Percentiles rank a stretch among this genome's conserved stretches.
These are phyloP conservation scores for Leucoraja erinaceus DNA, from an alignment of 2,113 vertebrate genomes.

Conservation along the genomic window DNA sequence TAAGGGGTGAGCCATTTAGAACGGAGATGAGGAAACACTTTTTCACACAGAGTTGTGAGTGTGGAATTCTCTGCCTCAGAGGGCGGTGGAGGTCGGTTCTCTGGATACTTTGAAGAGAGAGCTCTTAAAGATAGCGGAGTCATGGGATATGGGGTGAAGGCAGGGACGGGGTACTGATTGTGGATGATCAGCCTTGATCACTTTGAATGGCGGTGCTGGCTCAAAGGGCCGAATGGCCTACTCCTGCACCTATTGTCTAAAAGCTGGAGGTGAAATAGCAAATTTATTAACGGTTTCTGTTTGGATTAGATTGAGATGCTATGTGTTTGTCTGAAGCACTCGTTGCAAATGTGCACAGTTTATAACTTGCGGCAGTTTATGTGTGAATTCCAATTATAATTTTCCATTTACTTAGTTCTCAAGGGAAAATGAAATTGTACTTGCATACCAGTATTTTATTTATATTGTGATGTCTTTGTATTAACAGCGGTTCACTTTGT, in stretches of 20 bases:
- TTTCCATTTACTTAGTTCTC: neutral
- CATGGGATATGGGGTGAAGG: too few relatives aligned
- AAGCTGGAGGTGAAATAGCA: neutral
- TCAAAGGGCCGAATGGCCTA: too few relatives aligned
- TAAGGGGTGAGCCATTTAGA: too few relatives aligned
- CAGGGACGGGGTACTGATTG: too few relatives aligned
- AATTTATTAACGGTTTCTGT: neutral
- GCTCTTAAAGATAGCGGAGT: too few relatives aligned
- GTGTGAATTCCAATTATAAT: neutral
- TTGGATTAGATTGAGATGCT: neutral
- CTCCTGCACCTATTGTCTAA: neutral
- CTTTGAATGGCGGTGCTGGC: too few relatives aligned
- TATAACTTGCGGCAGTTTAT: neutral
- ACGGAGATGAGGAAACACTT: too few relatives aligned
- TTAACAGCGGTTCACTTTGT: neutral
- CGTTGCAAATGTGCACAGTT: neutral
- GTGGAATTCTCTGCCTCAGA: too few relatives aligned
- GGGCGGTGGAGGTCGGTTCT: too few relatives aligned
- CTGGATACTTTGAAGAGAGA: too few relatives aligned
- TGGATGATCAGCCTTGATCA: too few relatives aligned
- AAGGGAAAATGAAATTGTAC: neutral
- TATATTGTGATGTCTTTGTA: neutral
- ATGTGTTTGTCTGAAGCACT: neutral
- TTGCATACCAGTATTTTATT: neutral
- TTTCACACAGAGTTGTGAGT: too few relatives aligned